A percentile compares a stretch with the other conserved stretches of the same genome.
Conservation (phyloP, 1,140 invertebrate genomes). For the Brachionus koreanus region DNA sequence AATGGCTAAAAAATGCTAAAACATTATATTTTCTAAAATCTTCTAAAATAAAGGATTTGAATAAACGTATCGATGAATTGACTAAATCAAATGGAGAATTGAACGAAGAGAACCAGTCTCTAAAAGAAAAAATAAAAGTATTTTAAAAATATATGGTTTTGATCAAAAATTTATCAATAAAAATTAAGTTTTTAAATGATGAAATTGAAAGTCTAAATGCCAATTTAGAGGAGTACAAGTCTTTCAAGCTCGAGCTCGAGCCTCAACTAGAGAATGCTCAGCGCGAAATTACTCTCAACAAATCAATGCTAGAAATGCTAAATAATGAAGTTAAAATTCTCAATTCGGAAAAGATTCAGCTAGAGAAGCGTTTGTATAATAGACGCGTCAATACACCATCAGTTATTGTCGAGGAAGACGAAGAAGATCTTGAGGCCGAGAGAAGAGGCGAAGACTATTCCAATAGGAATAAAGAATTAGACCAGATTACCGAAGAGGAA, state of each 20-base stretch:
- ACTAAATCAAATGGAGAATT: background rate
- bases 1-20: no score
- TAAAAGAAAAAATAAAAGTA: slow-evolving; percentile 2
- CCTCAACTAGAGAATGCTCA: slow-evolving; percentile 25
- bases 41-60: no score
- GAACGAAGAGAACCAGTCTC: background rate
- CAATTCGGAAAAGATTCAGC: slow-evolving; percentile 22
- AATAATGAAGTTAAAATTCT: slow-evolving; percentile 32
- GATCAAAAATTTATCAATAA: background rate
- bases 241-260: background rate
- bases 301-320: slow-evolving; percentile 26
- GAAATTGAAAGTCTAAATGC: background rate
- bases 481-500: slow-evolving; percentile 10
- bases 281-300: background rate
- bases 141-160: background rate
- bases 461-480: background rate
- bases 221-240: background rate
- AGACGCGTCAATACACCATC: slow-evolving; percentile 9
- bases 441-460: background rate
- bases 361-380: slow-evolving; percentile 27
- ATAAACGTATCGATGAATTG: background rate
- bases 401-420: slow-evolving; percentile 36
- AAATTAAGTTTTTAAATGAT: background rate
- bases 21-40: no score
- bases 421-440: slow-evolving; percentile 33